phyloP scores from a whole-genome alignment of 92 coral and sea anemone genomes.

The Phymanthus crucifer region DNA sequence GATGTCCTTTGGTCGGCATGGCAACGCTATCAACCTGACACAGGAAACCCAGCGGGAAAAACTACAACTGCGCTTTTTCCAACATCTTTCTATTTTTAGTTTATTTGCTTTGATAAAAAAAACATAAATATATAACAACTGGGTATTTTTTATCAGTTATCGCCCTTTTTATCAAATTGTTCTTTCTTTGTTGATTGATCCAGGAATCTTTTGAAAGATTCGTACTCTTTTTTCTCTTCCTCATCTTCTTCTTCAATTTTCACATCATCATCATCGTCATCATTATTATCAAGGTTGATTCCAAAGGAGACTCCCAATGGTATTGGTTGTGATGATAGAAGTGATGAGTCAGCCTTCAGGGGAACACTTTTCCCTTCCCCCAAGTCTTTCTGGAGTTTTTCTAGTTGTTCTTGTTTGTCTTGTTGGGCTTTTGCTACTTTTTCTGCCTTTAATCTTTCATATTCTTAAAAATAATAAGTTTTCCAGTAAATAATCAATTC shows the following conservation, averaged over 20 bases:
- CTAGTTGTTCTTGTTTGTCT: constrained; percentile 68
- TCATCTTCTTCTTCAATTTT: constrained; percentile 50
- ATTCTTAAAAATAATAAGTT: constrained; percentile 43
- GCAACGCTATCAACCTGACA: constrained; percentile 44
- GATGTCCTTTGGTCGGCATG: constrained; percentile 56
- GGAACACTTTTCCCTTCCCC: constrained; percentile 88
- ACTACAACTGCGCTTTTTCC: constrained; percentile 7
- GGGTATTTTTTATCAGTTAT: not conserved
- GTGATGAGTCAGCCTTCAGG: constrained; percentile 48
- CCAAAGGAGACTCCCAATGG: constrained; percentile 64
- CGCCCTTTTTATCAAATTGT: not conserved
- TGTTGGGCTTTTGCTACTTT: constrained; percentile 53
- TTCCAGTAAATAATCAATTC: not conserved
- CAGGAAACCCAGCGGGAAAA: constrained; percentile 5
- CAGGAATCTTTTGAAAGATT: constrained; percentile 84
- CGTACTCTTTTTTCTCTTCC: constrained; percentile 80
- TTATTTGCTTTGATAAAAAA: not conserved
- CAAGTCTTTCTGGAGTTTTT: constrained; percentile 75
- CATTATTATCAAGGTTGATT: constrained; percentile 71
- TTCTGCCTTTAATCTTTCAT: constrained; percentile 84
- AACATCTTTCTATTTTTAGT: not conserved
- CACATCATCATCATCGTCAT: constrained; percentile 51
- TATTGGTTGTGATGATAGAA: constrained; percentile 37
- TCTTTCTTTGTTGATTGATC: constrained; percentile 51
- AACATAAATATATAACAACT: not conserved